Conservation (phyloP, 2,797 vertebrate genomes). For the Nasua narica region DNA sequence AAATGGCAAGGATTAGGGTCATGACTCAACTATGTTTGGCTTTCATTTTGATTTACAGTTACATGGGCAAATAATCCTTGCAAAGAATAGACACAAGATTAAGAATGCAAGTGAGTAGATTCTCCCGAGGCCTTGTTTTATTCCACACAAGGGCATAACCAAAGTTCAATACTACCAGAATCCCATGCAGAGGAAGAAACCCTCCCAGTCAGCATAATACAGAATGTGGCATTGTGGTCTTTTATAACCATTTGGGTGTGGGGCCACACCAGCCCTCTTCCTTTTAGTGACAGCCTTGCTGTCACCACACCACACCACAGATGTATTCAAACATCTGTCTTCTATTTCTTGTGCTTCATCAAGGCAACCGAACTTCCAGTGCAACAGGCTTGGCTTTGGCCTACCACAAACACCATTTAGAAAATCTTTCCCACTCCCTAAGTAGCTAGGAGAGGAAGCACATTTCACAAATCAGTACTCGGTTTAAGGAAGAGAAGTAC, state of each 20-base stretch:
- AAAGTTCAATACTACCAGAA: not conserved
- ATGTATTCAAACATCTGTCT: not conserved
- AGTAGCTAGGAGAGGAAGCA: not conserved
- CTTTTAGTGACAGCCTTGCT: not conserved
- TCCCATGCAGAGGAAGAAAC: too few relatives aligned
- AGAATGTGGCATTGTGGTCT: not conserved
- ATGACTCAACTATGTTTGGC: not conserved
- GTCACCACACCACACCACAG: too few relatives aligned
- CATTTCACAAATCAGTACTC: not conserved
- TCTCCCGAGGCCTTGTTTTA: constrained; percentile 22
- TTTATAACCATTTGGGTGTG: not conserved
- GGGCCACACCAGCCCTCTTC: not conserved
- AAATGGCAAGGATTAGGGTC: not conserved
- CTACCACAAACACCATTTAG: not conserved
- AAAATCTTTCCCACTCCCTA: not conserved
- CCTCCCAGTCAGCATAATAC: not conserved
- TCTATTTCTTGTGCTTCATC: not conserved
- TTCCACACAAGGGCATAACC: not conserved
- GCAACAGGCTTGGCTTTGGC: not conserved
- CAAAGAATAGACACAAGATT: constrained; percentile 34
- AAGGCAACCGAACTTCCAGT: not conserved
- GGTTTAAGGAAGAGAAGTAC: not conserved
- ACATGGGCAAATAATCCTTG: constrained; percentile 33
- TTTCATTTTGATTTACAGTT: constrained; percentile 15
- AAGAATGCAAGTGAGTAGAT: not conserved